Conservation (phyloP, 2,797 vertebrate genomes). For the Prunella strophiata region DNA sequence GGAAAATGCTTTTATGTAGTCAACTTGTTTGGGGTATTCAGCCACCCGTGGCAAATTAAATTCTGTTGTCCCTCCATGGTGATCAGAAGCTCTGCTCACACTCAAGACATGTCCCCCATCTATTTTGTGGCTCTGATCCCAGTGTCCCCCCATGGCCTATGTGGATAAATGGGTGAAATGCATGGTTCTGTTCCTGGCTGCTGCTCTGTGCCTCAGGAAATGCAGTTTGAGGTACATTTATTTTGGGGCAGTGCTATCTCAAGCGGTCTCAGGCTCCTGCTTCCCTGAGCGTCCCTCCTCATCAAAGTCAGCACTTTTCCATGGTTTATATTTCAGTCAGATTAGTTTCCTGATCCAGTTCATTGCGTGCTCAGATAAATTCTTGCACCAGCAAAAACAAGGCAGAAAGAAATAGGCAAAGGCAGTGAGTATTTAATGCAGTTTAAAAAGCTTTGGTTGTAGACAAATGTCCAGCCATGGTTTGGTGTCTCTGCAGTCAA, state of each 20-base stretch:
- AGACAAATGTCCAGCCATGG: neutral
- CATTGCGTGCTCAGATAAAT: conserved; percentile 35
- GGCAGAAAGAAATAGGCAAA: neutral
- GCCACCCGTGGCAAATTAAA: neutral
- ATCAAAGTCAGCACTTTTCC: conserved; percentile 44
- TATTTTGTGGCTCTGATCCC: neutral
- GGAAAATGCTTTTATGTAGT: neutral
- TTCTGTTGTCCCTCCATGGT: neutral
- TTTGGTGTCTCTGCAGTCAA: neutral
- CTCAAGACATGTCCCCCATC: neutral
- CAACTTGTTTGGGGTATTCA: neutral
- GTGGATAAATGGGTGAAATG: neutral
- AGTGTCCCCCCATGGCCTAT: neutral
- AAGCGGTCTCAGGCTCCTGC: conserved; percentile 5
- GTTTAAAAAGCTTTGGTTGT: neutral
- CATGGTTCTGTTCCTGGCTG: neutral
- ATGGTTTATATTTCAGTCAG: conserved; percentile 44
- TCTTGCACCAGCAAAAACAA: conserved; percentile 48
- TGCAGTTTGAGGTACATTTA: neutral
- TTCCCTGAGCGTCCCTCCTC: neutral
- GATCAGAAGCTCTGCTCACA: neutral
- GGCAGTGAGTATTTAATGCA: neutral
- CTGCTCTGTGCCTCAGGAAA: neutral
- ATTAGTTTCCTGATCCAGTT: conserved; percentile 43
- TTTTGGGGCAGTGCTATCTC: conserved; percentile 22